These are phyloP conservation scores for Brienomyrus longianalis DNA, from an alignment of 2,113 vertebrate genomes.

Conservation along the genomic window DNA sequence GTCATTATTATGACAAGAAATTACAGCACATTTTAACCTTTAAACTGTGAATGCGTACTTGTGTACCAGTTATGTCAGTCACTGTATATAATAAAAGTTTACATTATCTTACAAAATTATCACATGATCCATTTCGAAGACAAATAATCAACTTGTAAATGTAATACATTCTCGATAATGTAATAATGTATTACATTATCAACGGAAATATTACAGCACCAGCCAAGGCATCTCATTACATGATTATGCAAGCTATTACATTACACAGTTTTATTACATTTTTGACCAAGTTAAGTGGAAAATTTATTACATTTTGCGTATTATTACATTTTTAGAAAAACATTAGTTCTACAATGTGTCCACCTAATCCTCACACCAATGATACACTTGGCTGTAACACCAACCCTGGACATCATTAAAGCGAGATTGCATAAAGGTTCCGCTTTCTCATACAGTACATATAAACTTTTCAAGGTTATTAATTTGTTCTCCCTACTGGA, in stretches of 20 bases:
- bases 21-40: not conserved
- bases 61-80: not conserved
- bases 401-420: not conserved
- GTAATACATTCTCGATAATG: not conserved
- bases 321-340: too few species aligned
- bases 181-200: not conserved
- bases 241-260: not conserved
- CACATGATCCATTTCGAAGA: not conserved
- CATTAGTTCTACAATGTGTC: not conserved
- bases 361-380: not conserved
- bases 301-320: not conserved
- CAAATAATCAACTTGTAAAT: not conserved
- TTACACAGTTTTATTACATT: not conserved
- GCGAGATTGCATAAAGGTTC: not conserved
- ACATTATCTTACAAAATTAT: not conserved
- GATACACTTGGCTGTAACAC: not conserved
- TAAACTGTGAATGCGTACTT: not conserved
- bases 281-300: not conserved
- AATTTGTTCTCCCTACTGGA: not conserved
- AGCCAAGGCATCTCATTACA: not conserved
- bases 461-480: not conserved
- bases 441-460: not conserved
- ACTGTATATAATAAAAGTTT: not conserved
- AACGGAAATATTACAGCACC: not conserved
- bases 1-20: not conserved